Conservation (phyloP, 1,140 invertebrate species). For the Apis laboriosa region DNA sequence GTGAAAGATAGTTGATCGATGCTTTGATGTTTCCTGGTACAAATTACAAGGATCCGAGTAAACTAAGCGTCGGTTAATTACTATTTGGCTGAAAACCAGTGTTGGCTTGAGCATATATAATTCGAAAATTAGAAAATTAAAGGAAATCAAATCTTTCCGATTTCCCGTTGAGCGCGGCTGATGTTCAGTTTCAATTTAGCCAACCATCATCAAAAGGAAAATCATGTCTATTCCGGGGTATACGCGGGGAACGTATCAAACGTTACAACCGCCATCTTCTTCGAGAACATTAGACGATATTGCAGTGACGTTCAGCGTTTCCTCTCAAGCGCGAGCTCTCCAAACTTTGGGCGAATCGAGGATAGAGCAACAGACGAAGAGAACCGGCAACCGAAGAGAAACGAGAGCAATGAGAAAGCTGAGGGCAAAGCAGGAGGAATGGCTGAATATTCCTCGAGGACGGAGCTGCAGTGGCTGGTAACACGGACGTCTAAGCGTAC, state of each 20-base stretch:
- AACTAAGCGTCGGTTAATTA: conserved; percentile 32
- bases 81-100: conserved; percentile 8
- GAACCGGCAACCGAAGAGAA: conserved; percentile 48
- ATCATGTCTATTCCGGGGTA: conserved; percentile 38
- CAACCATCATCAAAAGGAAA: conserved; percentile 23
- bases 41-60: conserved; percentile 15
- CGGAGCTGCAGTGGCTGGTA: conserved; percentile 56
- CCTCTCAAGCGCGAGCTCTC: conserved; percentile 70
- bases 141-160: neutral
- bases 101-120: no score
- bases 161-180: neutral
- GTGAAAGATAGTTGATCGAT: conserved; percentile 24
- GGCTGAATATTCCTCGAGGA: conserved; percentile 75
- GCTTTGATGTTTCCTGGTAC: conserved; percentile 33
- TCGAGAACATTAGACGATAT: conserved; percentile 72
- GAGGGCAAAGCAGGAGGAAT: conserved; percentile 64
- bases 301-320: conserved; percentile 70
- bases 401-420: conserved; percentile 58
- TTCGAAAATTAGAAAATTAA: neutral
- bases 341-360: conserved; percentile 70
- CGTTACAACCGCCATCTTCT: conserved; percentile 71
- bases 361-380: conserved; percentile 62
- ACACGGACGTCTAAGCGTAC: conserved; percentile 65
- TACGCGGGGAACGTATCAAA: conserved; percentile 59
- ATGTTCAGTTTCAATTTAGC: conserved; percentile 14